Percentiles rank a stretch among this genome's conserved stretches.
phyloP scores from a whole-genome alignment of 2,888 invertebrate species.

The Himalopsyche japonica region DNA sequence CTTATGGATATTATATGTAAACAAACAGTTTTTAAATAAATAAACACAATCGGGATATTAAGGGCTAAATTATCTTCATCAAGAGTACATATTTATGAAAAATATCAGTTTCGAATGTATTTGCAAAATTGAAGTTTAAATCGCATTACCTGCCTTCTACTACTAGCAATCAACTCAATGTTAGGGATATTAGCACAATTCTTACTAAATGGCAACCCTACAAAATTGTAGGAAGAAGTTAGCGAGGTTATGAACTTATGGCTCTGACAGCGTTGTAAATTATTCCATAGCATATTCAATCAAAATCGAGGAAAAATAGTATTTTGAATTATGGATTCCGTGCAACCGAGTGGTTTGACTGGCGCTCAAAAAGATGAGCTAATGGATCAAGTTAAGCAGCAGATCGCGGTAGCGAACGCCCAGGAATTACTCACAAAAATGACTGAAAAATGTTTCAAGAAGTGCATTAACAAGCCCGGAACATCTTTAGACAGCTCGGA shows the following conservation, averaged over 20 bases:
- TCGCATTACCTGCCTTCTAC: no score
- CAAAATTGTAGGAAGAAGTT: no score
- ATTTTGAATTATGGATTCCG: constrained; percentile 20
- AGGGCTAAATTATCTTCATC: no score
- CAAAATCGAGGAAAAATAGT: not conserved
- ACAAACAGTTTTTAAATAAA: no score
- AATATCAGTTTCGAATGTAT: no score
- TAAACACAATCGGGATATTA: no score
- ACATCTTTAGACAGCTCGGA: constrained; percentile 85
- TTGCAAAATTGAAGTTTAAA: no score
- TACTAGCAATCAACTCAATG: no score
- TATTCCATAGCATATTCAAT: not conserved
- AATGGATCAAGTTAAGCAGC: constrained; percentile 94
- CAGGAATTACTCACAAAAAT: constrained; percentile 95
- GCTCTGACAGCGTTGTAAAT: not conserved
- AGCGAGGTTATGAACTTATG: not conserved
- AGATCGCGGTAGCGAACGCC: constrained; percentile 91
- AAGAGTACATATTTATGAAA: no score
- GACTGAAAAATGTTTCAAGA: constrained; percentile 96
- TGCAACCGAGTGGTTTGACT: constrained; percentile 50
- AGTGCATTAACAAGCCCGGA: constrained; percentile 91
- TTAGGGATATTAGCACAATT: no score
- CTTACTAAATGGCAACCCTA: no score
- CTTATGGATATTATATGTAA: no score
- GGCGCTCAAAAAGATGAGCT: constrained; percentile 80